Conservation (phyloP, 1,140 invertebrate genomes). For the Diachasma alloeum region DNA sequence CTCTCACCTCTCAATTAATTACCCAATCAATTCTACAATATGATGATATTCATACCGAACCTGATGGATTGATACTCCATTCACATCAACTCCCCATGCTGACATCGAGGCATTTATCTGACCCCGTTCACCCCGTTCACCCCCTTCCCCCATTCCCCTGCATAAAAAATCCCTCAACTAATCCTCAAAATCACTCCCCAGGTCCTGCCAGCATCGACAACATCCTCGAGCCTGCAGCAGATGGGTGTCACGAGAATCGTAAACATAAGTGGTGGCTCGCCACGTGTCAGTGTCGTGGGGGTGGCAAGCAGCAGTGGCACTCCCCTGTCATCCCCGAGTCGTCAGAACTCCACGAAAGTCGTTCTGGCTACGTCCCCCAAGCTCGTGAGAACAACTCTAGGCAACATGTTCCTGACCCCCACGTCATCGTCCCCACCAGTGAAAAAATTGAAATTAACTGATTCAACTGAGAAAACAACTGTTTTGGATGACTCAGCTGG, state of each 20-base stretch:
- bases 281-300: conserved; percentile 53
- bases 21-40: not conserved
- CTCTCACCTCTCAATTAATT: no score
- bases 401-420: conserved; percentile 56
- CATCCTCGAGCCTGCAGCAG: conserved; percentile 54
- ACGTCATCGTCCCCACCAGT: conserved; percentile 48
- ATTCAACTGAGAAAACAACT: conserved; percentile 47
- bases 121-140: no score
- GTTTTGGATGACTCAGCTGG: conserved; percentile 46
- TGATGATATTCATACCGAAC: conserved; percentile 45
- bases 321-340: conserved; percentile 48
- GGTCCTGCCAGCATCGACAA: conserved; percentile 56
- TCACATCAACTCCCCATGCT: conserved; percentile 34
- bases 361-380: conserved; percentile 60
- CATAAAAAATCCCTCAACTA: no score
- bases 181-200: conserved; percentile 37
- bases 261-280: conserved; percentile 52
- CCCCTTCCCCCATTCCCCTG: no score
- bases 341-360: conserved; percentile 56
- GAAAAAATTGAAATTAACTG: conserved; percentile 58
- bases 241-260: conserved; percentile 61
- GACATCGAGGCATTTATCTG: conserved; percentile 28
- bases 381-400: conserved; percentile 53
- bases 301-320: conserved; percentile 49
- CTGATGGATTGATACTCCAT: conserved; percentile 48